Evolutionary conservation across 2,888 invertebrate genomes (phyloP).

Genomic region (Latheticus oryzae): DNA sequence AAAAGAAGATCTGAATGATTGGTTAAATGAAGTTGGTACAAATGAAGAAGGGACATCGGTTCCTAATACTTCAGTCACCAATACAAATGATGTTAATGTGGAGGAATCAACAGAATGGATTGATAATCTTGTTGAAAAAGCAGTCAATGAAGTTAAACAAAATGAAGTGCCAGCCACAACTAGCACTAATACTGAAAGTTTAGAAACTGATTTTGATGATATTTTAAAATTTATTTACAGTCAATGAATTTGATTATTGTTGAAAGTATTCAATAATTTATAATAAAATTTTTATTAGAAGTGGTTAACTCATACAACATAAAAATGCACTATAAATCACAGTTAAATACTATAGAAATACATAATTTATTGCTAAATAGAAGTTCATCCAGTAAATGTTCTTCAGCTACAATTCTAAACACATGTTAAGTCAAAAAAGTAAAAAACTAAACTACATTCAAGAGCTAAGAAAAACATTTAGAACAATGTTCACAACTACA

Average conservation of each 20-base stretch:
- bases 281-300: constrained; percentile 14
- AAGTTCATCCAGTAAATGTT: constrained; percentile 41
- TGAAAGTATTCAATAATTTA: no score
- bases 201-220: constrained; percentile 17
- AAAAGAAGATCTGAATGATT: constrained; percentile 18
- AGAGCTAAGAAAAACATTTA: constrained; percentile 36
- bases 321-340: constrained; percentile 45
- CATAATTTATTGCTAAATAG: constrained; percentile 38
- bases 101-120: constrained; percentile 13
- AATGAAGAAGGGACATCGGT: background rate
- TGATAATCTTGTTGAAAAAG: constrained; percentile 12
- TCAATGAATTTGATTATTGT: background rate
- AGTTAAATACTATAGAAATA: constrained; percentile 44
- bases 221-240: constrained; percentile 6
- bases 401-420: constrained; percentile 37
- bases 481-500: constrained; percentile 28
- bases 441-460: constrained; percentile 10
- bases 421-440: constrained; percentile 25
- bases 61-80: background rate
- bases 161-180: no score
- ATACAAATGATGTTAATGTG: background rate
- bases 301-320: constrained; percentile 25
- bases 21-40: constrained; percentile 15
- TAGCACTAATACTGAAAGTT: no score
- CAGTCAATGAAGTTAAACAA: constrained; percentile 7